Evolutionary conservation across 1,140 invertebrate species (phyloP).

Genomic region (Centruroides vittatus): DNA sequence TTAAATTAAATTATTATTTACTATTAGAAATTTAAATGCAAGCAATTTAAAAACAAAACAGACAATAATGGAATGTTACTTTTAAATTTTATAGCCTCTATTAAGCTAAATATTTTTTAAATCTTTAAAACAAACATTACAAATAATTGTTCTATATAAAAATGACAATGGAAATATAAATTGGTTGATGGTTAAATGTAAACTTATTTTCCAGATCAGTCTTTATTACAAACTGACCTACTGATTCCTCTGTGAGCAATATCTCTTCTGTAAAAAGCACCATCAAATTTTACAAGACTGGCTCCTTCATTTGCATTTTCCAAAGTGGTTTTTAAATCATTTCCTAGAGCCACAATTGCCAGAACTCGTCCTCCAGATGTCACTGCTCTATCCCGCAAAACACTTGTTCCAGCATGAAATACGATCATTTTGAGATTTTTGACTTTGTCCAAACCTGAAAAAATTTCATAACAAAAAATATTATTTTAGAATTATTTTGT

Average conservation of each 20-base stretch:
- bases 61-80: too few relatives aligned
- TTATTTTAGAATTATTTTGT: too few relatives aligned
- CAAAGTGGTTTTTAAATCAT: conserved; percentile 53
- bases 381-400: conserved; percentile 36
- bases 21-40: too few relatives aligned
- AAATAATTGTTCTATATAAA: too few relatives aligned
- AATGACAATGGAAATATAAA: too few relatives aligned
- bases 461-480: too few relatives aligned
- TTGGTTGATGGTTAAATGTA: too few relatives aligned
- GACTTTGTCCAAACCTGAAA: conserved; percentile 4
- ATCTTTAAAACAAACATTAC: too few relatives aligned
- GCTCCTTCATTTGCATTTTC: conserved; percentile 39
- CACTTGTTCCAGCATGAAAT: conserved; percentile 40
- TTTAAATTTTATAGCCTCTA: too few relatives aligned
- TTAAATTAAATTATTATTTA: too few relatives aligned
- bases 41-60: too few relatives aligned
- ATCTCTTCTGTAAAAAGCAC: conserved; percentile 70
- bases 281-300: conserved; percentile 58
- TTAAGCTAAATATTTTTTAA: too few relatives aligned
- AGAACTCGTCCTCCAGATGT: conserved; percentile 89
- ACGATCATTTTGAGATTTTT: conserved; percentile 18
- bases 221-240: conserved; percentile 40
- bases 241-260: conserved; percentile 75
- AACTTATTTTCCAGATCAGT: conserved; percentile 1
- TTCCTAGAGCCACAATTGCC: conserved; percentile 53